These are phyloP conservation scores for Dermatemys mawii DNA, from an alignment of 2,113 vertebrate species.

Conservation along the genomic window DNA sequence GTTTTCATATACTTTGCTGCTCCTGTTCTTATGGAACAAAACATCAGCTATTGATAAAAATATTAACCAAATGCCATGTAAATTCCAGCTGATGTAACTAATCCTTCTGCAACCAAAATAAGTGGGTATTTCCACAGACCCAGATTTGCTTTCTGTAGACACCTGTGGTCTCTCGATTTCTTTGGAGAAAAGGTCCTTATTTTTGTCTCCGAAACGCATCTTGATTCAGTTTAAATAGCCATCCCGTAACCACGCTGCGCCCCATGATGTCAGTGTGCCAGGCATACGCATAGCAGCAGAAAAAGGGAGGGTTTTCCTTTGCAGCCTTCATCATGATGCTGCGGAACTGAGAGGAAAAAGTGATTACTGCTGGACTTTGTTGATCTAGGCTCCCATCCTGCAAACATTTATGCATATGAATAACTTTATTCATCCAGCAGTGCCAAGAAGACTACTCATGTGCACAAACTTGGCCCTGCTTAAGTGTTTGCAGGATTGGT, in stretches of 20 bases:
- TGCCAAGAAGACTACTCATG: neutral
- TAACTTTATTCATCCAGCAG: neutral
- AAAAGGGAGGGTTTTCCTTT: neutral
- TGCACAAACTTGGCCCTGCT: neutral
- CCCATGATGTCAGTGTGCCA: neutral
- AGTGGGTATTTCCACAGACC: neutral
- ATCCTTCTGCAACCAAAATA: neutral
- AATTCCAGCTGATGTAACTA: neutral
- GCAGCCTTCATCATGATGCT: neutral
- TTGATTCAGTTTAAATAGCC: neutral
- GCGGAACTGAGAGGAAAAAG: neutral
- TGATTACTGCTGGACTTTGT: neutral
- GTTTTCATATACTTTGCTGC: neutral
- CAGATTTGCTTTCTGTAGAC: neutral
- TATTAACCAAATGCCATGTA: neutral
- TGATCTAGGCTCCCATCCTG: neutral
- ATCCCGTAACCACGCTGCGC: neutral
- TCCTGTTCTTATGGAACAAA: neutral
- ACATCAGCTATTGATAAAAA: neutral
- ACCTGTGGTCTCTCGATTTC: neutral
- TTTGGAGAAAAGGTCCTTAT: neutral
- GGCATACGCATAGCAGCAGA: neutral
- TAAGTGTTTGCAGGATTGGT: neutral
- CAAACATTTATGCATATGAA: neutral
- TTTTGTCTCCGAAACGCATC: neutral